phyloP scores from a whole-genome alignment of 2,888 invertebrate genomes.

The Nasonia oneida region DNA sequence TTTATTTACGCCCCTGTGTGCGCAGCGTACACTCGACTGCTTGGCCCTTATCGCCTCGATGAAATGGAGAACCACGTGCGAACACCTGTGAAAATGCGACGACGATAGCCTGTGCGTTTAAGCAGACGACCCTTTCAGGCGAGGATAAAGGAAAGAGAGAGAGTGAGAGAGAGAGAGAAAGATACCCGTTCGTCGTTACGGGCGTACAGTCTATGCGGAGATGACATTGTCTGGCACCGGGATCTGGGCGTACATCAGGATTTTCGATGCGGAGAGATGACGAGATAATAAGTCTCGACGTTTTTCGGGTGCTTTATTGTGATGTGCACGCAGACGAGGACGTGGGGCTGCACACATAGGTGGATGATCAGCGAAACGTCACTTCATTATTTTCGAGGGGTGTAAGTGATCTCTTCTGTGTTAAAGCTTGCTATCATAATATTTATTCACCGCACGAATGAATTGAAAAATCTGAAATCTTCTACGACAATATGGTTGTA shows the following conservation, averaged over 20 bases:
- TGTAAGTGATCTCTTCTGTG: background rate
- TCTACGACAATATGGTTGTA: no score
- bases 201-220: background rate
- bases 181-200: background rate
- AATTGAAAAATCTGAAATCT: background rate
- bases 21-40: background rate
- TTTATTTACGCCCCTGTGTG: conserved; percentile 48
- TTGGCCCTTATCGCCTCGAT: conserved; percentile 42
- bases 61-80: conserved; percentile 46
- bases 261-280: conserved; percentile 39
- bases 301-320: conserved; percentile 33
- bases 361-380: background rate
- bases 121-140: background rate
- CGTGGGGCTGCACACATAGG: background rate
- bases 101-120: background rate
- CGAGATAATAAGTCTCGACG: conserved; percentile 50
- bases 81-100: conserved; percentile 54
- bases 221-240: conserved; percentile 33
- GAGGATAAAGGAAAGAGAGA: background rate
- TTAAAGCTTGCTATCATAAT: background rate
- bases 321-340: background rate
- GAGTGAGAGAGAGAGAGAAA: background rate
- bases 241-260: conserved; percentile 31
- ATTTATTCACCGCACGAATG: background rate
- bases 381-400: conserved; percentile 8